These are phyloP conservation scores for Miltochrista miniata DNA, from an alignment of 2,888 invertebrate species.

Conservation along the genomic window DNA sequence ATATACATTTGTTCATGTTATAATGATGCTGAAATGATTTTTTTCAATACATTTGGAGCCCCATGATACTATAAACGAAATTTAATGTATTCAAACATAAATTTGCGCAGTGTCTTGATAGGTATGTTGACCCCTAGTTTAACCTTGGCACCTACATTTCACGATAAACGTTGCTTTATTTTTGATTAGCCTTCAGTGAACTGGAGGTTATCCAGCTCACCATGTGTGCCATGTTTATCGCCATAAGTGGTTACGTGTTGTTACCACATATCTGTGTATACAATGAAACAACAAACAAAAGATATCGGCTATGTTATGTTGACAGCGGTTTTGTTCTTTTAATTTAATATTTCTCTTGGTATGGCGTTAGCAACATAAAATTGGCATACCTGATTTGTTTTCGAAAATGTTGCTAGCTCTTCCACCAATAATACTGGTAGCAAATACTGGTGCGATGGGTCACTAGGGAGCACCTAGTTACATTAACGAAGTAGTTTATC, in stretches of 20 bases:
- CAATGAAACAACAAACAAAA: conserved; percentile 35
- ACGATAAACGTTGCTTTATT: conserved; percentile 20
- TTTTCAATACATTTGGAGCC: neutral
- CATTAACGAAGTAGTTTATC: too few species aligned
- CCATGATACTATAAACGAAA: neutral
- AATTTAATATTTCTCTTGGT: neutral
- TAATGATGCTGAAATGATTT: too few species aligned
- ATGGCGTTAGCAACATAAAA: too few species aligned
- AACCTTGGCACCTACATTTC: conserved; percentile 16
- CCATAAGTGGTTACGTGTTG: conserved; percentile 33
- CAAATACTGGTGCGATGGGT: too few species aligned
- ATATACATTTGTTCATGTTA: neutral
- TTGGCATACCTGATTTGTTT: too few species aligned
- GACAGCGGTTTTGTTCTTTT: conserved; percentile 7
- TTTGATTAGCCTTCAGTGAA: conserved; percentile 28
- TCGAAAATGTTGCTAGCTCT: too few species aligned
- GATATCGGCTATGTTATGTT: conserved; percentile 40
- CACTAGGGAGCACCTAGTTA: too few species aligned
- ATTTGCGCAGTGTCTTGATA: conserved; percentile 11
- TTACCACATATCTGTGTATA: conserved; percentile 37
- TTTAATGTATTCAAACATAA: neutral
- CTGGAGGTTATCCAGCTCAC: conserved; percentile 39
- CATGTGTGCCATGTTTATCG: conserved; percentile 48
- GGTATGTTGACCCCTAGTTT: conserved; percentile 27
- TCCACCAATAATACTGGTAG: too few species aligned